Conservation (phyloP, 2,888 invertebrate species). For the Eurois occulta region DNA sequence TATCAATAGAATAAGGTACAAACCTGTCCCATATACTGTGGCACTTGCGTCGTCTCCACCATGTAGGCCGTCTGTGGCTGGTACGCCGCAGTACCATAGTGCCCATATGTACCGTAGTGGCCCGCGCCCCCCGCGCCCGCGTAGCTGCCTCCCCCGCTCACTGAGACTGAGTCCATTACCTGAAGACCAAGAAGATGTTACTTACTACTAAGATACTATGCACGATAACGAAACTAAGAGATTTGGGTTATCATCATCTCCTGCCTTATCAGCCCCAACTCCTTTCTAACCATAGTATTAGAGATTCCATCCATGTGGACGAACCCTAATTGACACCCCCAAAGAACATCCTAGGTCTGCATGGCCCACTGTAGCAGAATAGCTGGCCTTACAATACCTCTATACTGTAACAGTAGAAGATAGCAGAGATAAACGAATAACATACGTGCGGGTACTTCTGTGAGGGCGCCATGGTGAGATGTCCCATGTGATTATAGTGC, state of each 20-base stretch:
- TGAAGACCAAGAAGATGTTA: conserved; percentile 54
- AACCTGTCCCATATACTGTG: conserved; percentile 88
- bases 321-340: background rate
- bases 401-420: background rate
- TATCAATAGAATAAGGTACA: conserved; percentile 2
- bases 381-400: background rate
- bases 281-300: background rate
- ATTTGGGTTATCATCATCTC: background rate
- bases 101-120: conserved; percentile 88
- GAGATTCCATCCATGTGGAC: background rate
- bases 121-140: conserved; percentile 81
- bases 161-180: conserved; percentile 89
- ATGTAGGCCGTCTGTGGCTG: conserved; percentile 87
- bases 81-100: conserved; percentile 87
- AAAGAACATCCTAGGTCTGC: background rate
- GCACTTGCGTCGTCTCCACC: conserved; percentile 87
- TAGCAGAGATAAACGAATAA: conserved; percentile 41
- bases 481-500: conserved; percentile 89
- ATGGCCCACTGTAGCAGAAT: background rate
- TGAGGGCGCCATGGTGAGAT: conserved; percentile 89
- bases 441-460: conserved; percentile 89
- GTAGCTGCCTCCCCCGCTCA: conserved; percentile 84
- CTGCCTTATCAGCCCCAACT: background rate
- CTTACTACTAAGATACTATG: background rate
- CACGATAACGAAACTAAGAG: background rate